Percentiles rank a stretch among this genome's conserved stretches.
Evolutionary conservation across 2,113 vertebrate genomes (phyloP).

Genomic region (Triplophysa siluroides): DNA sequence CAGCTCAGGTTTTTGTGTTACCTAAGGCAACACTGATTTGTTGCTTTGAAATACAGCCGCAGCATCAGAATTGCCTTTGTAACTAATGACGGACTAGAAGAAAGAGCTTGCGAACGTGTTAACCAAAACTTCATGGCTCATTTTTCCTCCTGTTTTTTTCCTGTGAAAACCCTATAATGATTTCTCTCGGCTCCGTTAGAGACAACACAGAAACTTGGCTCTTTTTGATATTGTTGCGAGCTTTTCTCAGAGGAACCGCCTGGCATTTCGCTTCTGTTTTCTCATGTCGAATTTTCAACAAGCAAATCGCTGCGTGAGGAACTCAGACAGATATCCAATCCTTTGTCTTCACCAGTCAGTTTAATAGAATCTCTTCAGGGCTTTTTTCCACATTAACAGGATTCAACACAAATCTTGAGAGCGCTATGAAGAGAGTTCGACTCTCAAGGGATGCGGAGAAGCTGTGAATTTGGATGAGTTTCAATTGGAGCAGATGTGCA

Average conservation of each 20-base stretch:
- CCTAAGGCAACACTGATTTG: constrained; percentile 3
- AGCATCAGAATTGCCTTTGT: constrained; percentile 6
- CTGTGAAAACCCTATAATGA: neutral
- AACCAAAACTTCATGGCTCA: neutral
- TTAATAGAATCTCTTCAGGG: constrained; percentile 48
- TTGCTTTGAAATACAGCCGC: constrained; percentile 15
- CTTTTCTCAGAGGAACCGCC: constrained; percentile 16
- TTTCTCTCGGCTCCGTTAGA: neutral
- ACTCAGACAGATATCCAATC: constrained; percentile 18
- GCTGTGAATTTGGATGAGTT: constrained; percentile 32
- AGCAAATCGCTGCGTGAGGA: constrained; percentile 23
- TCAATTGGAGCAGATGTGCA: constrained; percentile 40
- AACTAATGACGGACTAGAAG: constrained; percentile 6
- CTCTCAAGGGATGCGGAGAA: constrained; percentile 15
- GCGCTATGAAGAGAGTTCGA: constrained; percentile 14
- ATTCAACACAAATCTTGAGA: constrained; percentile 45
- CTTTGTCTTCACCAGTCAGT: constrained; percentile 35
- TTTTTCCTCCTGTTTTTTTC: neutral
- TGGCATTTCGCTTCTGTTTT: constrained; percentile 33
- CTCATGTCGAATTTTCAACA: neutral
- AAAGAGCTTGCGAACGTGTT: constrained; percentile 12
- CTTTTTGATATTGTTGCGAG: constrained; percentile 4
- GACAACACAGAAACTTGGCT: constrained; percentile 3
- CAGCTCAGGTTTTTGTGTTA: constrained; percentile 31
- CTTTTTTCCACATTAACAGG: constrained; percentile 44